These are phyloP conservation scores for Stercorarius parasiticus DNA, from an alignment of 2,113 vertebrate genomes.

Conservation along the genomic window DNA sequence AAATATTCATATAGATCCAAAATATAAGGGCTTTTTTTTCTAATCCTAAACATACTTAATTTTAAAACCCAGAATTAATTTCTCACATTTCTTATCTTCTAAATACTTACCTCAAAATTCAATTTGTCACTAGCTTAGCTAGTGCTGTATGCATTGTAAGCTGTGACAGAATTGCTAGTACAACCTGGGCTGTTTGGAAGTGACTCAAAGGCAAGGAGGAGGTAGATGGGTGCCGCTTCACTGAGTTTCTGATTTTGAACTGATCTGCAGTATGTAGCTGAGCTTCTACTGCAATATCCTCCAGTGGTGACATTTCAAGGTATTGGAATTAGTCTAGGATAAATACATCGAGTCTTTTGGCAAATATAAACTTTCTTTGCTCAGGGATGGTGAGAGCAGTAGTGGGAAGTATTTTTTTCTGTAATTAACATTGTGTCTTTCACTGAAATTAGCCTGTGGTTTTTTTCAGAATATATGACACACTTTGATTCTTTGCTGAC, in stretches of 20 bases:
- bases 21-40: background rate
- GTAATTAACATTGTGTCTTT: background rate
- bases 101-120: constrained; percentile 27
- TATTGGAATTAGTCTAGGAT: background rate
- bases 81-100: constrained; percentile 21
- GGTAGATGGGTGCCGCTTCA: background rate
- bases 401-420: background rate
- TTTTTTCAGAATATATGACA: background rate
- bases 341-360: background rate
- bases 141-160: background rate
- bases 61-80: background rate
- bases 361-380: background rate
- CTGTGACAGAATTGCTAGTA: background rate
- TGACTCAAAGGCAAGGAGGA: background rate
- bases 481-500: background rate
- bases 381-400: background rate
- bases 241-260: background rate
- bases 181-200: background rate
- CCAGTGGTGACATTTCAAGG: background rate
- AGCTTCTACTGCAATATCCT: background rate
- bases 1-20: background rate
- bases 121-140: constrained; percentile 56
- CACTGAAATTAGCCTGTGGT: background rate
- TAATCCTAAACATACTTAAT: constrained; percentile 3
- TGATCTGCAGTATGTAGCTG: background rate